Conservation (phyloP, 2,113 vertebrate genomes). For the Cyphomyrus plagiostoma region DNA sequence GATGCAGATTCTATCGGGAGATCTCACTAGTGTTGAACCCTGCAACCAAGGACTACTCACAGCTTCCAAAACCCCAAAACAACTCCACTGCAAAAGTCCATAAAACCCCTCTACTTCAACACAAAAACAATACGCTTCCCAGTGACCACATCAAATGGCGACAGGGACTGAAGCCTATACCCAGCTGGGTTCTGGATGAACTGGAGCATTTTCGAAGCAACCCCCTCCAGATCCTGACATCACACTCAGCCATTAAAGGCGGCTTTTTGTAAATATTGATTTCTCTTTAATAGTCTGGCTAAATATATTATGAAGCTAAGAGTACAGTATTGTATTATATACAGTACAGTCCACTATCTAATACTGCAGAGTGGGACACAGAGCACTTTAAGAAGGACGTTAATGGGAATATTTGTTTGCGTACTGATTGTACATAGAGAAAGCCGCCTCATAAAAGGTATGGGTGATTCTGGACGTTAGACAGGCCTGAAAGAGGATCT, state of each 20-base stretch:
- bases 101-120: not conserved
- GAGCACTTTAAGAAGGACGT: not conserved
- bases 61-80: not conserved
- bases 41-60: not conserved
- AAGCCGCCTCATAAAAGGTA: not conserved
- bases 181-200: not conserved
- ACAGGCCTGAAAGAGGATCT: not conserved
- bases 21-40: not conserved
- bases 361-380: not conserved
- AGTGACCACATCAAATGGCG: not conserved
- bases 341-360: not conserved
- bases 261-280: conserved; percentile 1
- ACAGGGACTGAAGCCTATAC: not conserved
- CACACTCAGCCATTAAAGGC: not conserved
- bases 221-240: not conserved
- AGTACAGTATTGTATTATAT: not conserved
- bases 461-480: not conserved
- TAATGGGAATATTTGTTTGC: not conserved
- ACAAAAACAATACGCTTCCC: not conserved
- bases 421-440: not conserved
- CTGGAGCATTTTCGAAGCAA: not conserved
- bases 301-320: not conserved
- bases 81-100: not conserved
- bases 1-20: not conserved
- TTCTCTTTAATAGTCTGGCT: not conserved